A percentile compares a stretch with the other conserved stretches of the same genome.
phyloP scores from a whole-genome alignment of 2,888 invertebrate genomes.

The Mesorhabditis spiculigera region DNA sequence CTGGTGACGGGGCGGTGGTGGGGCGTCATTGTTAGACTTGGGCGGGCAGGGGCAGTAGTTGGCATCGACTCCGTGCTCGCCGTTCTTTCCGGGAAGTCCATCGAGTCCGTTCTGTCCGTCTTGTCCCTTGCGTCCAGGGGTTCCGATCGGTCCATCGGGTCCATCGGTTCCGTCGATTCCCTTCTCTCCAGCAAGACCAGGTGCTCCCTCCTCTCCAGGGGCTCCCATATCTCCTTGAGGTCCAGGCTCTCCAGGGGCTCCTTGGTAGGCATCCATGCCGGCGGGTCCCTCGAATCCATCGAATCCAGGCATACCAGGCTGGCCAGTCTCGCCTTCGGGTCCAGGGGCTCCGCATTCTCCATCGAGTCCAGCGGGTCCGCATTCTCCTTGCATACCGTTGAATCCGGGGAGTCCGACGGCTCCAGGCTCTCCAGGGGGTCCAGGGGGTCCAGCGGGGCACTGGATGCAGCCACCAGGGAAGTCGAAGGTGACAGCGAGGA shows the following conservation, averaged over 20 bases:
- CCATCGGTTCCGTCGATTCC: conserved; percentile 31
- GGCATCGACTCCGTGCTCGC: conserved; percentile 34
- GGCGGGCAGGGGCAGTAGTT: conserved; percentile 41
- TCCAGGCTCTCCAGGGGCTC: conserved; percentile 34
- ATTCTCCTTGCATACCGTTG: conserved; percentile 11
- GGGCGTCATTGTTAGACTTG: background rate
- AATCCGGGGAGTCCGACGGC: conserved; percentile 33
- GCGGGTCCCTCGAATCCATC: conserved; percentile 2
- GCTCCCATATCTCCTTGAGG: conserved; percentile 21
- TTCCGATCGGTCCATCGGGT: conserved; percentile 33
- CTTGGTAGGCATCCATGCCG: conserved; percentile 12
- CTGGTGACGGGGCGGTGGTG: background rate
- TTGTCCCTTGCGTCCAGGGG: conserved; percentile 31
- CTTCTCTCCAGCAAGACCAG: conserved; percentile 33
- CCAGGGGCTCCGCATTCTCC: conserved; percentile 28
- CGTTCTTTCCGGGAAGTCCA: conserved; percentile 32
- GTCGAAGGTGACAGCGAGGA: conserved; percentile 30
- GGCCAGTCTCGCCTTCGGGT: background rate
- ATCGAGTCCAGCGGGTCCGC: conserved; percentile 22
- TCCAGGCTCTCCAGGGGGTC: conserved; percentile 34
- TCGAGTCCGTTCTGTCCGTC: conserved; percentile 30
- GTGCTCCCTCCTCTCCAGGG: conserved; percentile 34
- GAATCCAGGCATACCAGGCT: background rate
- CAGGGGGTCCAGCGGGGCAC: conserved; percentile 33
- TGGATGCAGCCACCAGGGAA: conserved; percentile 36